Base-by-base conservation (phyloP, 2,797 vertebrate species). In the Luscinia megarhynchos region DNA sequence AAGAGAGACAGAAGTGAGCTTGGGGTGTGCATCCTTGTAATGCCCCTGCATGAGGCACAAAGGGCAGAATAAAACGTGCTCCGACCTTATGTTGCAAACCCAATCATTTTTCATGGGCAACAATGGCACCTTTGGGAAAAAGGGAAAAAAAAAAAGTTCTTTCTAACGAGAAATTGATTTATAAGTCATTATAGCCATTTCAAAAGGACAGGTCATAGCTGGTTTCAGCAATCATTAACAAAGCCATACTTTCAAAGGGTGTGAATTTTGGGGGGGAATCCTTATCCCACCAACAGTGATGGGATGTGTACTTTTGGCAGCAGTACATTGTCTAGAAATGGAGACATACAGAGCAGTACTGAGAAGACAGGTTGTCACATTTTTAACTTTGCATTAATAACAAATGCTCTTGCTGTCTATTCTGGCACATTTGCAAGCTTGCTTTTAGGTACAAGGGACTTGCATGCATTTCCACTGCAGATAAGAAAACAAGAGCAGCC, bases 401-500 rank as follows among this genome's bases (percentile, higher is more conserved):
- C 50, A 90, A 97, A 94, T 43, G 62, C 45, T 87, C 58, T 87
- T 87, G 84, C 87, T 88, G 55, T 57, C 95, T 94, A 51, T 70
- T 87, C 83, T 96, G 87, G 87, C 85, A 94, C 82, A 75, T 92
- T 83, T 69, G 57, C 69, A 96, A 95, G 95, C 95, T 76, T 95
- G 75, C 89, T 96, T 96, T 97, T 93, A 92, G 89, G 90, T 86
- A 92, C 41, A 51, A 72, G 66, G 63, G 72, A 77, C 93, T 96
- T 91, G 76, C 82, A 89, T 46, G 34, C 32, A 87, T 90, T 95
- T 90, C 57, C 48, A 96, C 92, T 87, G 91, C 73, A 93, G 73
- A 91, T 22, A 95, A 87, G 90, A 95, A 95, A 97, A 97, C 90
- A 97, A 96, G 81, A 96, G 86, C 62, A 95, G 85, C 48, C 93